These are phyloP conservation scores for Ginglymostoma cirratum DNA, from an alignment of 2,113 vertebrate species.

Conservation along the genomic window DNA sequence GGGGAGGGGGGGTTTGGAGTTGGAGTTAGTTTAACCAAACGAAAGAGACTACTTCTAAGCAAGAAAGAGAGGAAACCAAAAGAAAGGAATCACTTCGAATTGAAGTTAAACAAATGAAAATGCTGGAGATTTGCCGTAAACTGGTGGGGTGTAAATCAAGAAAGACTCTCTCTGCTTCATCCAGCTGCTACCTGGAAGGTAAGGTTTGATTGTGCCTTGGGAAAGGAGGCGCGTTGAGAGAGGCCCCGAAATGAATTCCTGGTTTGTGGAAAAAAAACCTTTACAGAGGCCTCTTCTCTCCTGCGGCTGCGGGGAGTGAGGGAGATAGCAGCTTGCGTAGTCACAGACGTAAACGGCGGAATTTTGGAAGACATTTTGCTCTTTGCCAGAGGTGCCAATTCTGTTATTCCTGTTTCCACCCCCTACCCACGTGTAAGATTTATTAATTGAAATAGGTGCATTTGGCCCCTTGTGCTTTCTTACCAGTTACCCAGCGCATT, in stretches of 20 bases:
- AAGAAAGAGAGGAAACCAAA: slow-evolving; percentile 36
- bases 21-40: not conserved
- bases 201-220: slow-evolving; percentile 46
- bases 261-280: not conserved
- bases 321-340: slow-evolving; percentile 19
- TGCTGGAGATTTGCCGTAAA: slow-evolving; percentile 99
- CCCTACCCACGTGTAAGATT: not conserved
- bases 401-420: not conserved
- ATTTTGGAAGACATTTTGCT: slow-evolving; percentile 32
- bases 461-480: not conserved
- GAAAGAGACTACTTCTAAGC: not conserved
- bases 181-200: slow-evolving; percentile 97
- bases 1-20: not conserved
- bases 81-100: slow-evolving; percentile 45
- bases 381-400: not conserved
- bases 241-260: slow-evolving; percentile 36
- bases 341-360: slow-evolving; percentile 14
- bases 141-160: slow-evolving; percentile 98
- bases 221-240: slow-evolving; percentile 14
- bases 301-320: slow-evolving; percentile 10
- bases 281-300: slow-evolving; percentile 32
- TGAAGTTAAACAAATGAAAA: slow-evolving; percentile 78
- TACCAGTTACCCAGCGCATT: not conserved
- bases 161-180: slow-evolving; percentile 91
- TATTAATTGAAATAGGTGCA: not conserved